Base-by-base conservation (phyloP, 2,113 vertebrate genomes). In the Thunnus thynnus region DNA sequence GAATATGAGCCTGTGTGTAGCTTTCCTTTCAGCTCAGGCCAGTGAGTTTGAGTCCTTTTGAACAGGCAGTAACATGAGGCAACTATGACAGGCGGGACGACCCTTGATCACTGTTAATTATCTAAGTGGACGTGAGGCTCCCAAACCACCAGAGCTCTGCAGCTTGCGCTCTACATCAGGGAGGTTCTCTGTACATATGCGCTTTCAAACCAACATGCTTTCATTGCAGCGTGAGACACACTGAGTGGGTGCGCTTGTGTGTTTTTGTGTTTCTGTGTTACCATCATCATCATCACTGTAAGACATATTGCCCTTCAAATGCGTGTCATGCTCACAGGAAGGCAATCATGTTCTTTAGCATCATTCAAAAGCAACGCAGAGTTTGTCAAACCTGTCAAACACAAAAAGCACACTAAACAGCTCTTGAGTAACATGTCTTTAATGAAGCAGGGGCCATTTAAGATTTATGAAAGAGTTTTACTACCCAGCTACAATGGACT, bases 31-130 rank as follows among this genome's bases (percentile, higher is more conserved):
- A 90, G 90, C 87, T 94, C 89, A 91, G 88, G 91, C 93, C 91
- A 88, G 72, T 82, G 90, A 82, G 88, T 89, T 91, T 92, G 94
- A 94, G 68, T 89, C 74, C 90, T 91, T 95, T 94, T 94, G 92
- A 94, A 94, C 89, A 93, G 88, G 85, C 86, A 76, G 75, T 83
- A 93, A 91, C 88, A 88, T 79, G 82, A 88, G 92, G 86, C 91
- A 90, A 80, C 90, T 78, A 83, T 92, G 91, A 93, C 93, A 94
- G 80, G 79, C 85, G 63, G 82, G 83, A 92, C 89, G 83, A 94
- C 90, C 91, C 91, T 94, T 94, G 93, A 95, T 95, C 94, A 94
- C 88, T 73, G 89, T 86, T 93, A 90, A 94, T 94, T 88, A 94
- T 89, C 87, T 88, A 88, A 94, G 91, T 89, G 90, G 91, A 92